Evolutionary conservation across 2,797 vertebrate genomes (phyloP).

Genomic region (Crocidura indochinensis): DNA sequence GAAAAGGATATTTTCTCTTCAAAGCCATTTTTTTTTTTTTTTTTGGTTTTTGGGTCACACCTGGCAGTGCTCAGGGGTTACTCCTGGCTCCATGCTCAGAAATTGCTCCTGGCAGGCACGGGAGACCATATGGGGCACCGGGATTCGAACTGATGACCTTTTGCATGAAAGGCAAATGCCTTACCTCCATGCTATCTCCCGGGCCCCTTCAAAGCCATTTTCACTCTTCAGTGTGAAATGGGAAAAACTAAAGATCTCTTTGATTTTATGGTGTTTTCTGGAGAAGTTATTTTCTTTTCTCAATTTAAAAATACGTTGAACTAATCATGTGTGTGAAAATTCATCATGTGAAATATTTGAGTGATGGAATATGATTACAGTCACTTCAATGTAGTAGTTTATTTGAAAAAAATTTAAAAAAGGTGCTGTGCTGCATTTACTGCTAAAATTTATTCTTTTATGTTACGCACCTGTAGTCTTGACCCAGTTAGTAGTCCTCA

Average conservation of each 20-base stretch:
- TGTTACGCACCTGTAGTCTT: neutral
- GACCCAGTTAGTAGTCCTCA: neutral
- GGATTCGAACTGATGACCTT: no score
- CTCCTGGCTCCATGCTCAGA: no score
- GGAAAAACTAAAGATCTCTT: neutral
- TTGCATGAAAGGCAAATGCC: no score
- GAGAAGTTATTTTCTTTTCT: conserved; percentile 55
- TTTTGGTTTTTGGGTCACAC: no score
- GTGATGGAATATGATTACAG: conserved; percentile 37
- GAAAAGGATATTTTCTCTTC: conserved; percentile 57
- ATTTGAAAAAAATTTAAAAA: neutral
- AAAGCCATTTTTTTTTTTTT: conserved; percentile 62
- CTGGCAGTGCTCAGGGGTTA: no score
- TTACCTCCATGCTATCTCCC: no score
- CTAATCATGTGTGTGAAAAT: conserved; percentile 17
- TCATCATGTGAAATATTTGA: conserved; percentile 56
- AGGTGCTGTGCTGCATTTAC: conserved; percentile 27
- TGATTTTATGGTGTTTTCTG: conserved; percentile 57
- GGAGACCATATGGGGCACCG: no score
- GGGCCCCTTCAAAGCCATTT: conserved; percentile 2
- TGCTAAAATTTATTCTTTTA: conserved; percentile 23
- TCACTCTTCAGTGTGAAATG: neutral
- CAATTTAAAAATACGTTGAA: conserved; percentile 37
- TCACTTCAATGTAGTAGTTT: neutral
- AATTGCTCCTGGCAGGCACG: no score